Base-by-base conservation (phyloP, 2,113 vertebrate species). In the Fregetta grallaria region DNA sequence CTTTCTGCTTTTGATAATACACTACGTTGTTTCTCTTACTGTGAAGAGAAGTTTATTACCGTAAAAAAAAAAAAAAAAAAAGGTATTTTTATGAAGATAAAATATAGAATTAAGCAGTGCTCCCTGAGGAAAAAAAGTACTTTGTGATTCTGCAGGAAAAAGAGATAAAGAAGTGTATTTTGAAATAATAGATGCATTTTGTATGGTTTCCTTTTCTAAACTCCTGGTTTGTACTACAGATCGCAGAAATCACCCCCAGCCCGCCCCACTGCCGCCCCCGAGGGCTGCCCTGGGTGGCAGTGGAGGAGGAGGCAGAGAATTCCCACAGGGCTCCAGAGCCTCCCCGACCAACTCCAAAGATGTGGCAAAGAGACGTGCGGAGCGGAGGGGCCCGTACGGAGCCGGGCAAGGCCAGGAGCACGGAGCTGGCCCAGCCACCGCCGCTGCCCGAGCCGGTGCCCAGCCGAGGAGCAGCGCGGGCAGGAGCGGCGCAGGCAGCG, bases 1-100 rank as follows among this genome's bases (percentile, higher is more conserved):
- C 98, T 98, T 98, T 97, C 96, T 97, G 98, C 97, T 98, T 98
- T 98, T 98, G 98, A 98, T 98, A 98, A 98, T 86, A 96, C 94
- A 92, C 87, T 92, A 62, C 91, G 76, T 97, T 94, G 95, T 98
- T 98, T 98, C 97, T 98, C 98, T 98, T 97, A 97, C 97, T 97
- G 96, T 97, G 96, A 97, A 98, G 97, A 97, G 98, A 97, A 97
- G 95, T 98, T 98, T 98, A 98, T 98, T 98, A 98, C 96, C 97
- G 97, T 63, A 49, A 15, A 74, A 32, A 61, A 47, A n/a, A 47
- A 38, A 38, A 20, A 72, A 45, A 45, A 30, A 61, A 97, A 97
- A 76, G 97, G 97, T 98, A 98, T 98, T 98, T 98, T 98, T 98
- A 98, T 98, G 97, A 96, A 97, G 95, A 95, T 95, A 92, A 93